Evolutionary conservation across 2,888 invertebrate genomes (phyloP), one percentile per base, ranked within the genome.

Genomic region (Andrena camellia): DNA sequence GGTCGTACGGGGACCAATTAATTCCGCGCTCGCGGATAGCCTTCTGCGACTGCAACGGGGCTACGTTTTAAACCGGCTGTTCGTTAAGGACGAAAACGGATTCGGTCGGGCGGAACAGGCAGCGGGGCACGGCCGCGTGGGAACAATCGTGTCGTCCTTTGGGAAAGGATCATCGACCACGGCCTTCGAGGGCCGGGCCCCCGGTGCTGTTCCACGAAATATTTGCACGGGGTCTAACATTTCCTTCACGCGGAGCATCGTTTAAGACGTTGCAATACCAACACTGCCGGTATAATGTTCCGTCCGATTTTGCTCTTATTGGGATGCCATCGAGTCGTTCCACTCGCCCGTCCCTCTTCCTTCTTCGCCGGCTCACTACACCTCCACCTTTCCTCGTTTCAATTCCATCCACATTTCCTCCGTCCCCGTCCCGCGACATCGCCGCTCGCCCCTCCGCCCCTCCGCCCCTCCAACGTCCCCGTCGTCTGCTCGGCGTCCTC

Each of bases 211-310:
- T 23, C 54, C 54, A 48, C 63, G 68, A 73, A 80, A 80, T 76
- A 80, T 71, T 76, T 60, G 68, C 59, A 33, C 62, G 60, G 68
- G 69, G 62, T 75, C 23, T 59, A 79, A 83, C 78, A 73, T 84
- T 85, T 89, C 86, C 87, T 77, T 83, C 72, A 75, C 86, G 83
- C 84, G 80, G 67, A 73, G 83, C 74, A 85, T 86, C 87, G 82
- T 90, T 90, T 88, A 90, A 90, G 90, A 90, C 82, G 86, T 89
- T 90, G 89, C 88, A 86, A 86, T 88, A 90, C 88, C 90, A 90
- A 89, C 88, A 86, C 84, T 87, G 81, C 78, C 76, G 70, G 84
- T 81, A 85, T 85, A 85, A 84, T 84, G 85, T 86, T 83, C 81
- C 87, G 60, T 72, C 42, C 79, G 74, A 90, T 90, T 89, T 90